These are phyloP conservation scores for Muscidifurax raptorellus DNA, from an alignment of 1,140 invertebrate genomes.

Conservation along the genomic window DNA sequence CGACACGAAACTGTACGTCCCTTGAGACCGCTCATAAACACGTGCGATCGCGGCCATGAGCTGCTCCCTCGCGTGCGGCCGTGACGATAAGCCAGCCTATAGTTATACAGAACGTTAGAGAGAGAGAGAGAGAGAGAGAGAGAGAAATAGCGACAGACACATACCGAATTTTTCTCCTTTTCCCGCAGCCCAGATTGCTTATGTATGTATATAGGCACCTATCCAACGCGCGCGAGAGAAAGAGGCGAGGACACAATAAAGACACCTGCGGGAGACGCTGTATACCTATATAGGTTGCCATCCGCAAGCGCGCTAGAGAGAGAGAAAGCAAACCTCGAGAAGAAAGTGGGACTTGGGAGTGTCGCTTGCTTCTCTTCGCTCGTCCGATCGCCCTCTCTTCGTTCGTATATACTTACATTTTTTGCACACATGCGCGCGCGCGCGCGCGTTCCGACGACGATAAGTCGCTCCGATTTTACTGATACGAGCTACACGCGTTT, in stretches of 20 bases:
- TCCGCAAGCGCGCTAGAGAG: neutral
- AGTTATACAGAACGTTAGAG: neutral
- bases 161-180: neutral
- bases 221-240: neutral
- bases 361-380: conserved; percentile 25
- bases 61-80: conserved; percentile 33
- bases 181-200: neutral
- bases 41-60: conserved; percentile 48
- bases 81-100: conserved; percentile 9
- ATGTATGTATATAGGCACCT: neutral
- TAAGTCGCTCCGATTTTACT: neutral
- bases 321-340: conserved; percentile 18
- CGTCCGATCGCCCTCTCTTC: conserved; percentile 24
- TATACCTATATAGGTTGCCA: neutral
- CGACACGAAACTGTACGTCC: neutral
- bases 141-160: neutral
- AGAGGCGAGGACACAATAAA: neutral
- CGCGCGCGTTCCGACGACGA: neutral
- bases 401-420: neutral
- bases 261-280: neutral
- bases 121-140: conserved; percentile 4
- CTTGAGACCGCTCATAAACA: conserved; percentile 40
- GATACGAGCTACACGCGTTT: neutral
- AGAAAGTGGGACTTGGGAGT: conserved; percentile 42
- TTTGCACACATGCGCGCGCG: neutral